A percentile compares a stretch with the other conserved stretches of the same genome.
These are phyloP conservation scores for Acrocephalus kingi DNA, from an alignment of 2,113 vertebrate genomes.

Conservation along the genomic window DNA sequence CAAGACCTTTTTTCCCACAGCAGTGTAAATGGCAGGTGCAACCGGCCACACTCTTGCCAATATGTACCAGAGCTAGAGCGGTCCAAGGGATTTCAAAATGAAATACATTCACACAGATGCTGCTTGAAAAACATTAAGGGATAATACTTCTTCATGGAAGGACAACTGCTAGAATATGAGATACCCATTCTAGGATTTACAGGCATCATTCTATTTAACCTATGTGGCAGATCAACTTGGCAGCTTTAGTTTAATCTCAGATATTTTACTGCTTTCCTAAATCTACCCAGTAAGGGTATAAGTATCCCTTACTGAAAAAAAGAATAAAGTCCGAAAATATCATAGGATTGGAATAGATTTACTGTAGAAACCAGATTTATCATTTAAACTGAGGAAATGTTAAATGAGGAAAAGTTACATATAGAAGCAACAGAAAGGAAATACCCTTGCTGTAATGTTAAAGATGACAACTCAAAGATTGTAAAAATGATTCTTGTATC, in stretches of 20 bases:
- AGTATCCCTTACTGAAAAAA: neutral
- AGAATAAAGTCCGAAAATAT: neutral
- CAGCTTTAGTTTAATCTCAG: slow-evolving; percentile 4
- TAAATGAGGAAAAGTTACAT: neutral
- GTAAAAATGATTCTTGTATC: neutral
- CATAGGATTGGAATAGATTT: neutral
- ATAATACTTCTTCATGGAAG: neutral
- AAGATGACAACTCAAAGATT: neutral
- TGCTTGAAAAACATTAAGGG: neutral
- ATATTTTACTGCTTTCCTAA: neutral
- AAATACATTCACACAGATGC: neutral
- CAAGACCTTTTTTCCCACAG: neutral
- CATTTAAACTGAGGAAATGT: neutral
- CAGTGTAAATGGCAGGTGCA: neutral
- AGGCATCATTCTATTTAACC: neutral
- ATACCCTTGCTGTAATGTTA: neutral
- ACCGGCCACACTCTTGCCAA: neutral
- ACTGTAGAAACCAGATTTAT: neutral
- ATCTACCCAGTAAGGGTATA: neutral
- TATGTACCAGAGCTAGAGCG: neutral
- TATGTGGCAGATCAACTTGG: neutral
- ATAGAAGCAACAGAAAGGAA: slow-evolving; percentile 2
- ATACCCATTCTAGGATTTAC: neutral
- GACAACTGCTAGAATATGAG: neutral
- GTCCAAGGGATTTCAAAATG: neutral